These are phyloP conservation scores for Petrosia ficiformis DNA, from an alignment of 37 sponge, comb jelly and placozoan species.

Conservation along the genomic window DNA sequence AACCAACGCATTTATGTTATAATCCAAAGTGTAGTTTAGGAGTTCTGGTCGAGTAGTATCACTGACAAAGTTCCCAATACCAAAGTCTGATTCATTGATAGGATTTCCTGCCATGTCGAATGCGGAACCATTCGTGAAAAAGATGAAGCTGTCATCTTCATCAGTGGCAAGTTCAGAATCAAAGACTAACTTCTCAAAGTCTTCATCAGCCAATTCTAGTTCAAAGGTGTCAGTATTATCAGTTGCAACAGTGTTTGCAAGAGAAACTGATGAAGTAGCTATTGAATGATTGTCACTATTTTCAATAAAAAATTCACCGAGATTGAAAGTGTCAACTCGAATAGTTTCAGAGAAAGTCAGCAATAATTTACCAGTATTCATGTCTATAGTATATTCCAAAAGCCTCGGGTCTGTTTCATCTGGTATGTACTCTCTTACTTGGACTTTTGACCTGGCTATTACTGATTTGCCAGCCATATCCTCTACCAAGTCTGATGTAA, in stretches of 20 bases:
- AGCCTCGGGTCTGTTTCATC: conserved; percentile 73
- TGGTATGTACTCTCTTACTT: conserved; percentile 39
- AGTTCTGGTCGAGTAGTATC: conserved; percentile 70
- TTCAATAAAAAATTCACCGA: conserved; percentile 36
- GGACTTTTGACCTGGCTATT: conserved; percentile 40
- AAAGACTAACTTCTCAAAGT: conserved; percentile 51
- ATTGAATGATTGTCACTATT: conserved; percentile 7
- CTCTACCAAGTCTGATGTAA: conserved; percentile 34
- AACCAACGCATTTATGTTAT: conserved; percentile 25
- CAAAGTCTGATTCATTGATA: conserved; percentile 17
- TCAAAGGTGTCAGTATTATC: conserved; percentile 27
- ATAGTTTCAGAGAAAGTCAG: conserved; percentile 83
- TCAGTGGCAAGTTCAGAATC: conserved; percentile 32
- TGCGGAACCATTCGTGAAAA: conserved; percentile 41
- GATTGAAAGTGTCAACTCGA: conserved; percentile 45
- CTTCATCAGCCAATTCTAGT: conserved; percentile 28
- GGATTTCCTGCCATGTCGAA: conserved; percentile 69
- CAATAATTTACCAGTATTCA: conserved; percentile 65
- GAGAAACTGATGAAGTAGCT: conserved; percentile 15
- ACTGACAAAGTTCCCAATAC: conserved; percentile 25
- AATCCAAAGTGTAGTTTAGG: conserved; percentile 45
- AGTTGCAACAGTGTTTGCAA: conserved; percentile 17
- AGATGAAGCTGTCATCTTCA: conserved; percentile 50
- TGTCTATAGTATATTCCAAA: conserved; percentile 61
- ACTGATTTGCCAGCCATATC: conserved; percentile 71